phyloP scores from a whole-genome alignment of 2,888 invertebrate species.

The Drosophila sordidula region DNA sequence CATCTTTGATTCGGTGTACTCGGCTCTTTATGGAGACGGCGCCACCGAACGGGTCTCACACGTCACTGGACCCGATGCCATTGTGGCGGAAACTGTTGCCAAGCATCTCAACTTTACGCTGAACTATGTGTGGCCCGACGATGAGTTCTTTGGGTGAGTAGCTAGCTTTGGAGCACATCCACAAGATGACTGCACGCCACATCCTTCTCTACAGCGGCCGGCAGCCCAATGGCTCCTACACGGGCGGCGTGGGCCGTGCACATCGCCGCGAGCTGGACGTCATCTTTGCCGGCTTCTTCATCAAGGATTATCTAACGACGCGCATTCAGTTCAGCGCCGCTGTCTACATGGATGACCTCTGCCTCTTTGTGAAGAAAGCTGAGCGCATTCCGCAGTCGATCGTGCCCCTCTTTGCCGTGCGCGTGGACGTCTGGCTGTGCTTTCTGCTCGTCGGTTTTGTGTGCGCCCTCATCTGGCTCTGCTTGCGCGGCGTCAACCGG shows the following conservation, averaged over 20 bases:
- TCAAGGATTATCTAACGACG: slow-evolving; percentile 84
- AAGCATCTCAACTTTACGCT: slow-evolving; percentile 78
- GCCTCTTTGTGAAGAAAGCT: slow-evolving; percentile 84
- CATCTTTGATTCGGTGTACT: slow-evolving; percentile 82
- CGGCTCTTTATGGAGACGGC: slow-evolving; percentile 60
- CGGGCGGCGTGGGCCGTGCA: slow-evolving; percentile 83
- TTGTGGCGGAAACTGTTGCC: slow-evolving; percentile 73
- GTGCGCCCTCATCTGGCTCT: slow-evolving; percentile 77
- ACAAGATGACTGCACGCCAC: background rate
- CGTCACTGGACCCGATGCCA: slow-evolving; percentile 79
- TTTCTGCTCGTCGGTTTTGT: slow-evolving; percentile 76
- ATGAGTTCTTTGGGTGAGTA: slow-evolving; percentile 81
- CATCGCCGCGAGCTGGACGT: slow-evolving; percentile 83
- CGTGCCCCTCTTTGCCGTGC: slow-evolving; percentile 83
- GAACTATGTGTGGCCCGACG: slow-evolving; percentile 73
- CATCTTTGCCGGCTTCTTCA: slow-evolving; percentile 83
- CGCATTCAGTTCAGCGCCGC: slow-evolving; percentile 83
- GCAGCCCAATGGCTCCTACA: slow-evolving; percentile 81
- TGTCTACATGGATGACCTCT: slow-evolving; percentile 84
- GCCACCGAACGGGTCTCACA: slow-evolving; percentile 35
- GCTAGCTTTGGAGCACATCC: background rate
- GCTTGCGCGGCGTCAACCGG: slow-evolving; percentile 70
- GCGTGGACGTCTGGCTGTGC: slow-evolving; percentile 82
- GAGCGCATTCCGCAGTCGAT: slow-evolving; percentile 84
- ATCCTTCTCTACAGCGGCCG: slow-evolving; percentile 70